phyloP scores from a whole-genome alignment of 2,113 vertebrate species.

The Narcine bancroftii region DNA sequence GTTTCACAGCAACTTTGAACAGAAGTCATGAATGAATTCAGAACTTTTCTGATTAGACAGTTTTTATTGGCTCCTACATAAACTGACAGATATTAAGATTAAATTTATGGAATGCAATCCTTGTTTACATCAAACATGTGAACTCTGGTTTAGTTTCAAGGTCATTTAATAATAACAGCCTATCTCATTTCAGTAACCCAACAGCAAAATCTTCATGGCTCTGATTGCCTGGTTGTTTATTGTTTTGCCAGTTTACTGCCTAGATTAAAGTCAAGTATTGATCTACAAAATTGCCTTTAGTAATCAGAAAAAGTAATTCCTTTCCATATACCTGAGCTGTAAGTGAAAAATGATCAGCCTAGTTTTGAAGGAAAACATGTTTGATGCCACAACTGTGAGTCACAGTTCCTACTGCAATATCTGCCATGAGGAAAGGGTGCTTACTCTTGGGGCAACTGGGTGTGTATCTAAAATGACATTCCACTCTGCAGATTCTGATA shows the following conservation, averaged over 20 bases:
- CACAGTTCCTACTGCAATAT: not conserved
- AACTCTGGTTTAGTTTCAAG: not conserved
- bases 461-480: not conserved
- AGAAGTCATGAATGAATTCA: not conserved
- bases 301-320: not conserved
- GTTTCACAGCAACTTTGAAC: not conserved
- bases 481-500: not conserved
- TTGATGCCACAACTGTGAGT: not conserved
- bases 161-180: not conserved
- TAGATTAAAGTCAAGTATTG: not conserved
- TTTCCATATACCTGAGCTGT: not conserved
- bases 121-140: not conserved
- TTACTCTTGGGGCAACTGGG: not conserved
- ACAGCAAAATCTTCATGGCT: not conserved
- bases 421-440: not conserved
- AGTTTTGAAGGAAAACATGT: not conserved
- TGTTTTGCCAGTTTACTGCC: not conserved
- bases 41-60: not conserved
- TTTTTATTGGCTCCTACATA: not conserved
- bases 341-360: no score
- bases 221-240: not conserved
- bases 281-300: not conserved
- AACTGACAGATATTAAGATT: slow-evolving; percentile 30
- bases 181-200: no score
- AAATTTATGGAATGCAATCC: not conserved